Evolutionary conservation across 1,140 invertebrate species (phyloP), one percentile per base, ranked within the genome.

Genomic region (Galleria mellonella): DNA sequence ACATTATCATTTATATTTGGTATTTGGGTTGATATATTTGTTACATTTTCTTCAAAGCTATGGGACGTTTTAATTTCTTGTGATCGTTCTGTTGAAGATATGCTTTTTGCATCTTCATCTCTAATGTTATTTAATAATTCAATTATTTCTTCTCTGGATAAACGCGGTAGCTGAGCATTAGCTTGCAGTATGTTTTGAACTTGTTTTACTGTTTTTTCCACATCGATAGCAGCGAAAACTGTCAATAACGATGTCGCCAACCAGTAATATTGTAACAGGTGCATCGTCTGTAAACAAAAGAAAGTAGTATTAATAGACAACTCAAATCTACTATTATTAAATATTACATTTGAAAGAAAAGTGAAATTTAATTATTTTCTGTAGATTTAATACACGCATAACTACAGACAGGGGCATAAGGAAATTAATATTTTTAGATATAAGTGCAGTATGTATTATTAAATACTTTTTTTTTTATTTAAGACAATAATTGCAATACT

Each of bases 71-170:
- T 61, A 13, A 43, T 51, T 43, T 51, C 47, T 48, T 15, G 58
- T 9, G 48, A 53, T 17, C 49, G 39, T 51, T 66, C 49, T 41
- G 10, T 50, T 6, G 64, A 61, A 4, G 55, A 60, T 7, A 50
- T 63, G 42, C 42, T 67, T 57, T 63, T 74, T 30, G 71, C 64
- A 44, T 89, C 88, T 58, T 88, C 87, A 1, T 84, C 75, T 30
- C 87, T 87, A 42, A 91, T 90, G 36, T 91, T 90, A 40, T 88
- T 79, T 8, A 91, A 64, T 23, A 91, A 82, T 15, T 88, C 77
- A 2, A 91, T 65, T 33, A 91, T 91, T 50, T 91, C 89, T 6
- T 82, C 72, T 48, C 89, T 70, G 1, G 82, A 87, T 9, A 91
- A 70, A 17, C 87, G 79, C 1, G 91, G 90, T 11, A 92, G 56